These are phyloP conservation scores for Eilema depressum DNA, from an alignment of 2,888 invertebrate genomes.

Conservation along the genomic window DNA sequence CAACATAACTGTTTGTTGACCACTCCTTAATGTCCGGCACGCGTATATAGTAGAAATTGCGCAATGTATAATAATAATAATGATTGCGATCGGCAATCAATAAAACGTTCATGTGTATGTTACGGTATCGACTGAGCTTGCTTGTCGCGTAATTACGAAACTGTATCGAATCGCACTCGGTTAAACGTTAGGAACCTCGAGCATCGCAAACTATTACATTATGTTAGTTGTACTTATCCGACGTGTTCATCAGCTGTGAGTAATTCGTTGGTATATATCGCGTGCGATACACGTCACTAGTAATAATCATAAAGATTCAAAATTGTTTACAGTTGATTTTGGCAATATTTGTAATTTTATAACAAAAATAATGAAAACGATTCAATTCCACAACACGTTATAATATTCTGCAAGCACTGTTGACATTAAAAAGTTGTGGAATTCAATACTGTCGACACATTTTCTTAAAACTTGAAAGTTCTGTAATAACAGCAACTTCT, in stretches of 20 bases:
- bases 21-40: constrained; percentile 71
- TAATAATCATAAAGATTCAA: constrained; percentile 49
- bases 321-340: background rate
- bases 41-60: constrained; percentile 60
- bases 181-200: constrained; percentile 66
- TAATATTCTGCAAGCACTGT: constrained; percentile 19
- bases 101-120: constrained; percentile 53
- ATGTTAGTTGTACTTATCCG: constrained; percentile 48
- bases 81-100: constrained; percentile 65
- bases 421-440: constrained; percentile 17
- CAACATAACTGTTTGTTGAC: constrained; percentile 66
- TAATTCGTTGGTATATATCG: constrained; percentile 48
- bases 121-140: constrained; percentile 46
- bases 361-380: background rate
- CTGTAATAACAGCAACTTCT: constrained; percentile 4
- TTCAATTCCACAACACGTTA: background rate
- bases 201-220: constrained; percentile 64
- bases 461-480: constrained; percentile 18
- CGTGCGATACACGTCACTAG: constrained; percentile 44
- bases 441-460: constrained; percentile 8
- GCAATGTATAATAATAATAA: constrained; percentile 66
- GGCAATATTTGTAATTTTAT: background rate
- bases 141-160: constrained; percentile 73
- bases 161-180: constrained; percentile 61
- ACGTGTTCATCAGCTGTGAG: constrained; percentile 39